Base-by-base conservation (phyloP, 2,888 invertebrate species). In the Agelastica alni region DNA sequence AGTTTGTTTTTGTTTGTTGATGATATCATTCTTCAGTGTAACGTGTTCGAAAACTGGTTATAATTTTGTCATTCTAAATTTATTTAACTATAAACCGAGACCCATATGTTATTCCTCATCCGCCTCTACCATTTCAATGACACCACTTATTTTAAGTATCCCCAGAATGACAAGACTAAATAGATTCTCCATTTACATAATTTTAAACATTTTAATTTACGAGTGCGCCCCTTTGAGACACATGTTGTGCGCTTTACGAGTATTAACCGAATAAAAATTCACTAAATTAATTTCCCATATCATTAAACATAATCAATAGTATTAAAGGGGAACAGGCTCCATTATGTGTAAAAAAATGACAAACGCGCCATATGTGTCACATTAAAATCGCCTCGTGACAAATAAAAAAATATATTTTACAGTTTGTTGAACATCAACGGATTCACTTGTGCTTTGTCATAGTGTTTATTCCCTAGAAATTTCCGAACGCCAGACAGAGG, bases 391-490 rank as follows among this genome's bases (percentile, higher is more conserved):
- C 60, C 62, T 60, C 62, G 66, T 64, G 66, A 68, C 68, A 68
- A 69, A 69, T n/a, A n/a, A 69, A 69, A 70, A 56, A 44, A 67
- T 65, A 68, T 66, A 68, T 68, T 69, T 69, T 67, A 70, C 66
- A 66, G 69, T 67, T 49, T 41, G 48, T 41, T 49, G 41, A 49
- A 49, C 48, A 49, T 49, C 48, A 65, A 65, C 60, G 66, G 57
- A 57, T 60, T 65, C 60, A 62, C 65, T 68, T 64, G 64, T 65
- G 53, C 79, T 80, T 81, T 79, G 79, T 80, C 80, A 79, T 80
- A 80, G 80, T 81, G 81, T 81, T 81, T 81, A 80, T 77, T 75
- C 79, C 75, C 74, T 77, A 53, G 36, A 49, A 72, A 77, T 26
- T 26, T 26, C 6, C 7, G 26, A 26, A 6, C 9, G 6, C 26